Base-by-base conservation (phyloP, 2,797 vertebrate species). In the Pampus argenteus region DNA sequence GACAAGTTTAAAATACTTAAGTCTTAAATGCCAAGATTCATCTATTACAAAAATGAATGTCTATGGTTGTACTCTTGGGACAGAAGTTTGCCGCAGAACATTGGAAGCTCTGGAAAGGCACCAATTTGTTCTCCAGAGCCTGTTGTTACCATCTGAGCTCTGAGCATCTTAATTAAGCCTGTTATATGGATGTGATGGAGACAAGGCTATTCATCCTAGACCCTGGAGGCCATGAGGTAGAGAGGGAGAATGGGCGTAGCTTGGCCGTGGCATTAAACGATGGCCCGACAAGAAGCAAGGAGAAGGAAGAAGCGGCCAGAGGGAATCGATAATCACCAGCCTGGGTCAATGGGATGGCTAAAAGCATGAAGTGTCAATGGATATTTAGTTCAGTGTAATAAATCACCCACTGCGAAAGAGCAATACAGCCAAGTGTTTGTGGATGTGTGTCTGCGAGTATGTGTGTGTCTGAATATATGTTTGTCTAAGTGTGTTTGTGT, bases 321-420 rank as follows among this genome's bases (percentile, higher is more conserved):
- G 83, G 77, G 79, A 88, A 93, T 92, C 92, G 62, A 94, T 93
- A 92, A 93, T 88, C 85, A 78, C 82, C 85, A 84, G 78, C 83
- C 87, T n/a, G 75, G 91, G 91, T 92, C 92, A 93, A 91, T 92
- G 86, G 74, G 66, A 92, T 75, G 71, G 75, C 83, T 89, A 89
- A 93, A 93, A 91, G 89, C 86, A 90, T 86, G 87, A 88, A 79
- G 89, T 91, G 90, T 90, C 89, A 91, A 91, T 91, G 86, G 89
- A 75, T 89, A 90, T 93, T 94, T 91, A 93, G 89, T 88, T 89
- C 70, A 74, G 74, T 72, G 79, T 90, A 90, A 92, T 91, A 91
- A 92, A 93, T 93, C 88, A 93, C 84, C 84, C 66, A 18, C 71
- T 36, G 82, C 44, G 67, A 67, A 79, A 77, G 48, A 74, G 78